These are phyloP conservation scores for Eubasilissa splendida DNA, from an alignment of 2,888 invertebrate genomes.

Conservation along the genomic window DNA sequence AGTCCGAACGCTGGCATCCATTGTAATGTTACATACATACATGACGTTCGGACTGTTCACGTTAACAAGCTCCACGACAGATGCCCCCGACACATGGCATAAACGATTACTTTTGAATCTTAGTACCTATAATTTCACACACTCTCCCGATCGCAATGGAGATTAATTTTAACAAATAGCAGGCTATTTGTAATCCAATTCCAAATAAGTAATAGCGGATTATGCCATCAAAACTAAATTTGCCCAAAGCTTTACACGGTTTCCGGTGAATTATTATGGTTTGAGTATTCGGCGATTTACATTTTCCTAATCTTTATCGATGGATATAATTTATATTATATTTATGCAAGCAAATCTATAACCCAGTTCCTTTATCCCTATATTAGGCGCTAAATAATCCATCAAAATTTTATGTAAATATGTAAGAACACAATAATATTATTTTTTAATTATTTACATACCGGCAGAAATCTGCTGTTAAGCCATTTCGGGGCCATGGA, in stretches of 20 bases:
- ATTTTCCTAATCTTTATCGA: slow-evolving; percentile 13
- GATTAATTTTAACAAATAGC: slow-evolving; percentile 41
- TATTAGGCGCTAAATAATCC: background rate
- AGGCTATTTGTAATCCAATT: slow-evolving; percentile 32
- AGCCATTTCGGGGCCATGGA: too few relatives aligned
- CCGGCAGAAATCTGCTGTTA: too few relatives aligned
- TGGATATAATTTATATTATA: slow-evolving; percentile 9
- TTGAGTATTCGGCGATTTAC: slow-evolving; percentile 11
- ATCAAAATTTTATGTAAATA: too few relatives aligned
- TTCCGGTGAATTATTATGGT: slow-evolving; percentile 31
- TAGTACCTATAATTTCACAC: background rate
- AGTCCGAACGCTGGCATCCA: too few relatives aligned
- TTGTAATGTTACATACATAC: too few relatives aligned
- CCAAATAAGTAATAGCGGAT: slow-evolving; percentile 39
- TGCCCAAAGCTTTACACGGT: slow-evolving; percentile 7
- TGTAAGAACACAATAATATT: too few relatives aligned
- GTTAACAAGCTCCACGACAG: too few relatives aligned
- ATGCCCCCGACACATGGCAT: background rate
- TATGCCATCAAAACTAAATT: slow-evolving; percentile 45
- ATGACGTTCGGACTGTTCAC: too few relatives aligned
- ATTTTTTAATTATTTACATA: too few relatives aligned
- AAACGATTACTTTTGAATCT: background rate
- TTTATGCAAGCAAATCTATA: slow-evolving; percentile 15
- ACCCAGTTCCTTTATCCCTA: background rate
- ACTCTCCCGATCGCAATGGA: slow-evolving; percentile 14